phyloP scores from a whole-genome alignment of 2,888 invertebrate species.

The Acronicta alni region DNA sequence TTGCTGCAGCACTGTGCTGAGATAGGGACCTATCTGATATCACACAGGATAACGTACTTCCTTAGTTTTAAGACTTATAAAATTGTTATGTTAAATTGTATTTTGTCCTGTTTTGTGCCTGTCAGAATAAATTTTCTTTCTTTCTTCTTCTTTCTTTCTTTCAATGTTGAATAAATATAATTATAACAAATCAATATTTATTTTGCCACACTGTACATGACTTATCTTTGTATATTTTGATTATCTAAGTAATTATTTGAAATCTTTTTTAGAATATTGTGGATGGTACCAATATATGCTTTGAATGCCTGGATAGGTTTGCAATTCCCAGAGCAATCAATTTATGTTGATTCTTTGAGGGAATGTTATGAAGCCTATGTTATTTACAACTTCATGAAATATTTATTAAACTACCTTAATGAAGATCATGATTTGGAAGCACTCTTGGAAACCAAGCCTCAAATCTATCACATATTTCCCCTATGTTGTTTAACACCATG shows the following conservation, averaged over 20 bases:
- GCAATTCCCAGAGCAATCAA: slow-evolving; percentile 95
- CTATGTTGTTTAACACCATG: slow-evolving; percentile 97
- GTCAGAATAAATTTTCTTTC: too few species aligned
- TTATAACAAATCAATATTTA: too few species aligned
- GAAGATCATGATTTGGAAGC: slow-evolving; percentile 96
- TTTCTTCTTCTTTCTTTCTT: too few species aligned
- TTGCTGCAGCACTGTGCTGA: too few species aligned
- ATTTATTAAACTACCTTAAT: slow-evolving; percentile 96
- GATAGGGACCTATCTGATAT: too few species aligned
- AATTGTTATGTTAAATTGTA: too few species aligned
- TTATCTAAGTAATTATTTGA: not conserved
- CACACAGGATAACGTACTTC: too few species aligned
- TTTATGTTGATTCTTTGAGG: slow-evolving; percentile 97
- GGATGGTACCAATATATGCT: slow-evolving; percentile 99
- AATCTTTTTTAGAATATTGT: slow-evolving; percentile 92
- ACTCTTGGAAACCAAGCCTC: slow-evolving; percentile 94
- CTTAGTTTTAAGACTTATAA: too few species aligned
- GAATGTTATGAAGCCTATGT: slow-evolving; percentile 99
- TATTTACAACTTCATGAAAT: slow-evolving; percentile 99
- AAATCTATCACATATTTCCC: slow-evolving; percentile 97
- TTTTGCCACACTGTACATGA: too few species aligned
- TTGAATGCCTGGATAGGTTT: slow-evolving; percentile 98
- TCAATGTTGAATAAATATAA: too few species aligned
- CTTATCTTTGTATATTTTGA: too few species aligned
- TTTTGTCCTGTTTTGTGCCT: too few species aligned